Base-by-base conservation (phyloP, 2,888 invertebrate species). In the Chloroclysta siterata region DNA sequence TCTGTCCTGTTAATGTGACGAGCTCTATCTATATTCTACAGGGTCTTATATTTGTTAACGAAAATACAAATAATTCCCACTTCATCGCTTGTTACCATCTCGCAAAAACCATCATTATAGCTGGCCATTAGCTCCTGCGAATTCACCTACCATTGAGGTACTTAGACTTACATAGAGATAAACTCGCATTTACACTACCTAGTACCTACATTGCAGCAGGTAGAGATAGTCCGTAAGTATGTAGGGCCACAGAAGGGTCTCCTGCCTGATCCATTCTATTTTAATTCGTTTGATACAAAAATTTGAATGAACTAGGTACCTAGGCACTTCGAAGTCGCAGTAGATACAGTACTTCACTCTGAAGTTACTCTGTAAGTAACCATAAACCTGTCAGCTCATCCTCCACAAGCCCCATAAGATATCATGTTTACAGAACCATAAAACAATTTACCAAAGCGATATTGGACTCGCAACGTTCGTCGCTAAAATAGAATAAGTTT, bases 401-500 rank as follows among this genome's bases (percentile, higher is more conserved):
- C 10, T 51, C 51, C 65, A 65, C 63, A 71, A 66, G 65, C 65
- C 53, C 66, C 56, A n/a, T n/a, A 72, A 73, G 67, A 71, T 72
- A 72, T 70, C 66, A 68, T 75, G 74, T 76, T 78, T 71, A 75
- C 70, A 72, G 68, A 70, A 65, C 71, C 70, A 77, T 77, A 76
- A 79, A 80, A 78, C 75, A 76, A 77, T 80, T 82, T 80, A 70
- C 74, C 72, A 77, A 77, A 71, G 69, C 72, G 70, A 75, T 79
- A 77, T 76, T 74, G 69, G 70, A 79, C 74, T 73, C 72, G 58
- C 71, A 71, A 60, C 65, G 74, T 60, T 56, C 65, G 58, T 69
- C 71, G 72, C 75, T 56, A 53, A 84, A 85, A 88, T 87, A 84
- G 81, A 85, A 86, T 81, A 74, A 76, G 80, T 82, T 81, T 79